Conservation (phyloP, 2,113 vertebrate genomes). For the Aegithalos caudatus region DNA sequence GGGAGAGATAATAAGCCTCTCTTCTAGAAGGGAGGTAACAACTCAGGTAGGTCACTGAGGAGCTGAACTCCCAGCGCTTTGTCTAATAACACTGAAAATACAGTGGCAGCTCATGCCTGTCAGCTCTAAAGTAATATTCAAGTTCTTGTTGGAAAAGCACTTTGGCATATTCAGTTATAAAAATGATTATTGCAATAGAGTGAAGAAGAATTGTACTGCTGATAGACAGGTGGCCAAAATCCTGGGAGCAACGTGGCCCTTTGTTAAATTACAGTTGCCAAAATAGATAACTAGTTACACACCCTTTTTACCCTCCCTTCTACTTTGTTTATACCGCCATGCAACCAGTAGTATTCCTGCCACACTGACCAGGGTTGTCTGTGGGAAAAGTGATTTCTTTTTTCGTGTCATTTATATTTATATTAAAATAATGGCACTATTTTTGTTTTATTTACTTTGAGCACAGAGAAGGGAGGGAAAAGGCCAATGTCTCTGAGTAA, state of each 20-base stretch:
- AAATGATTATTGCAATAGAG: not conserved
- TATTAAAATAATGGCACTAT: not conserved
- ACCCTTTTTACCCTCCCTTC: not conserved
- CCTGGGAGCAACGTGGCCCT: not conserved
- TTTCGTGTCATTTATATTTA: not conserved
- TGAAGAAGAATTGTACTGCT: not conserved
- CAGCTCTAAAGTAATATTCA: not conserved
- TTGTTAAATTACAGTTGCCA: not conserved
- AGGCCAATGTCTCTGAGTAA: not conserved
- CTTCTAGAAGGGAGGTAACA: not conserved
- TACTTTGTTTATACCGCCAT: not conserved
- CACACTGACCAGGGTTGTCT: rapidly evolving
- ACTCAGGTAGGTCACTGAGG: not conserved
- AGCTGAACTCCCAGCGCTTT: not conserved
- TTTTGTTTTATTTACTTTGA: not conserved
- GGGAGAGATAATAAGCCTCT: conserved; percentile 4
- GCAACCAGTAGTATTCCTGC: not conserved
- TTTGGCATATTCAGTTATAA: not conserved
- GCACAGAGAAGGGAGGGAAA: not conserved
- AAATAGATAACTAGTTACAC: not conserved
- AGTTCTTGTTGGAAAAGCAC: not conserved
- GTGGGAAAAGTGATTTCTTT: not conserved
- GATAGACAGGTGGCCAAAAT: not conserved
- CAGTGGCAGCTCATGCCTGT: not conserved
- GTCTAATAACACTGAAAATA: not conserved